phyloP scores from a whole-genome alignment of 2,888 invertebrate genomes.

The Electrophaes corylata region DNA sequence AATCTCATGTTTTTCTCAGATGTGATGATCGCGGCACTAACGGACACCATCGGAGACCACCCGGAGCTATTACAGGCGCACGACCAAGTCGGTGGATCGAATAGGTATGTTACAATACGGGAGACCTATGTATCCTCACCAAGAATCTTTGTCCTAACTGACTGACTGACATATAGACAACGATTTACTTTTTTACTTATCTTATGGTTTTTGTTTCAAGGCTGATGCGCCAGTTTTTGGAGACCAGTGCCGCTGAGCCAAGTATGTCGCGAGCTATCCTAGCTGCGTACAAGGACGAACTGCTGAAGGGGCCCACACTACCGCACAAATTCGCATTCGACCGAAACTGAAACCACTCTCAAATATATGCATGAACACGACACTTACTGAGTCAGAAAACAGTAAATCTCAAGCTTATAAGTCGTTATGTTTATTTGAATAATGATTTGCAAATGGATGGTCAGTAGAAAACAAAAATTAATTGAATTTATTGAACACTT shows the following conservation, averaged over 20 bases:
- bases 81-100: constrained; percentile 75
- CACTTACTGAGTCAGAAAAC: no score
- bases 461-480: no score
- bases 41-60: constrained; percentile 89
- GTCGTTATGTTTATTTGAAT: no score
- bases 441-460: no score
- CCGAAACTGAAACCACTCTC: constrained; percentile 55
- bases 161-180: no score
- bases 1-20: constrained; percentile 70
- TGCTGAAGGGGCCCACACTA: constrained; percentile 68
- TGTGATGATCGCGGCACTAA: constrained; percentile 89
- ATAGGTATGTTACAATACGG: constrained; percentile 64
- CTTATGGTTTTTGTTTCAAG: constrained; percentile 47
- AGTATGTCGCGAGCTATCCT: constrained; percentile 75
- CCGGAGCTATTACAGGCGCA: constrained; percentile 86
- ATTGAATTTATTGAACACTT: no score
- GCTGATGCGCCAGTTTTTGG: constrained; percentile 80
- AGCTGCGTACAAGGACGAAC: constrained; percentile 79
- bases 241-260: constrained; percentile 75
- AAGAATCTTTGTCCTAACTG: no score
- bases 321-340: constrained; percentile 65
- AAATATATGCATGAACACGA: constrained; percentile 6
- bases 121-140: no score
- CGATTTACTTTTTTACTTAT: no score
- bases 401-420: no score